A percentile compares a stretch with the other conserved stretches of the same genome.
phyloP scores from a whole-genome alignment of 2,797 vertebrate species.

The Ctenosaura bakeri region DNA sequence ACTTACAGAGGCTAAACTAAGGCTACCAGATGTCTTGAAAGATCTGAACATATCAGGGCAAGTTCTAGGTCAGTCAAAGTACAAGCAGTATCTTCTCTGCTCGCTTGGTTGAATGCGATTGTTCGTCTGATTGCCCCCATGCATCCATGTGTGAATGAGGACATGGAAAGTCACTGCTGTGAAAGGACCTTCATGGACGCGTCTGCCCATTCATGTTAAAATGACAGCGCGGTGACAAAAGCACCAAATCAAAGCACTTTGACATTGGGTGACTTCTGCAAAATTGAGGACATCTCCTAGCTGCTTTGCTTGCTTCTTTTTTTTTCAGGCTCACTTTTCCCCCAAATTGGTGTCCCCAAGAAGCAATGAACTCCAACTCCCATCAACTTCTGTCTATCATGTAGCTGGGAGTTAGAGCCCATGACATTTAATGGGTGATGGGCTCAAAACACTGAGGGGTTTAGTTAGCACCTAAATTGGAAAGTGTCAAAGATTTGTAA shows the following conservation, averaged over 20 bases:
- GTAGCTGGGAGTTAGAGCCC: background rate
- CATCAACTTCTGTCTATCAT: background rate
- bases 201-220: background rate
- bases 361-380: background rate
- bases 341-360: background rate
- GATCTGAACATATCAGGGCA: background rate
- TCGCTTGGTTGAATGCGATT: background rate
- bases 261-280: background rate
- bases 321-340: background rate
- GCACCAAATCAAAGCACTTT: background rate
- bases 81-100: background rate
- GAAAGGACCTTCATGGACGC: background rate
- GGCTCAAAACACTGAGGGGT: too few relatives aligned
- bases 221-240: background rate
- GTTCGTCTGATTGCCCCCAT: conserved; percentile 12
- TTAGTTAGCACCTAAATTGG: too few relatives aligned
- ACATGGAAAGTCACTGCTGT: background rate
- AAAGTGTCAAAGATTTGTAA: too few relatives aligned
- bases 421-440: too few relatives aligned
- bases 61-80: background rate
- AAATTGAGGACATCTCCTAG: background rate
- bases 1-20: background rate
- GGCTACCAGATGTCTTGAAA: background rate
- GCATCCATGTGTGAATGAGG: conserved; percentile 35
- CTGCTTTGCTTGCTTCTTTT: background rate